Evolutionary conservation across 2,888 invertebrate species (phyloP), one percentile per base, ranked within the genome.

Genomic region (Micoletzkya japonica): DNA sequence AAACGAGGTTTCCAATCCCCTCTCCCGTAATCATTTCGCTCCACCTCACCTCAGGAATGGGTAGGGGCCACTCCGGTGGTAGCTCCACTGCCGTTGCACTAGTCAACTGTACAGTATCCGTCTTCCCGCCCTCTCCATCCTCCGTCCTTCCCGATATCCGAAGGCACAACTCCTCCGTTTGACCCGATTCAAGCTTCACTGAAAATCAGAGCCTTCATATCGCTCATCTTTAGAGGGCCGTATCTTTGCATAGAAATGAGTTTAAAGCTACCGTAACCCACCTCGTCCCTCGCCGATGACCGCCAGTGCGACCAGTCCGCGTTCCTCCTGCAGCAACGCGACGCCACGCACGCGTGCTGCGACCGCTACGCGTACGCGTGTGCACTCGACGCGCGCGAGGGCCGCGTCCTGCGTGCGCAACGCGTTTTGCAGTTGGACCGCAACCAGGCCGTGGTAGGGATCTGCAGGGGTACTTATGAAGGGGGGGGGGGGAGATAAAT

Each of bases 311-410:
- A 39, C 64, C 24, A 64, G 26, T n/a, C 64, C 64, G 50, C 32
- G 20, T 26, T 67, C 57, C 56, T 26, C 39, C 67, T n/a, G 24
- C 26, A 67, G 28, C 39, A 52, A 26, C 7, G 26, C 64, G 32
- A 24, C n/a, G 36, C 57, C 57, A 24, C 39, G 56, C n/a, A 39
- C 24, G 1, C 67, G 56, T 30, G 67, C 26, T n/a, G 57, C 67
- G 30, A 56, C 56, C 28, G 64, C 52, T 7, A 50, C 59, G 57
- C 75, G 61, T 26, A 80, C 67, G 2, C 76, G 69, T 10, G 74
- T 56, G 30, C 76, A 52, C 56, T 79, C 77, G 3, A 79, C 60
- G 28, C 74, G 72, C 6, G 80, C 77, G 4, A 80, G 68, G 17
- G 75, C 79, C 28, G 75, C 77, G 36, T 76, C 75, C 2, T 71